Percentiles rank a stretch among this genome's conserved stretches.
Evolutionary conservation across 2,888 invertebrate species (phyloP).

Genomic region (Chaitophorus viminalis): DNA sequence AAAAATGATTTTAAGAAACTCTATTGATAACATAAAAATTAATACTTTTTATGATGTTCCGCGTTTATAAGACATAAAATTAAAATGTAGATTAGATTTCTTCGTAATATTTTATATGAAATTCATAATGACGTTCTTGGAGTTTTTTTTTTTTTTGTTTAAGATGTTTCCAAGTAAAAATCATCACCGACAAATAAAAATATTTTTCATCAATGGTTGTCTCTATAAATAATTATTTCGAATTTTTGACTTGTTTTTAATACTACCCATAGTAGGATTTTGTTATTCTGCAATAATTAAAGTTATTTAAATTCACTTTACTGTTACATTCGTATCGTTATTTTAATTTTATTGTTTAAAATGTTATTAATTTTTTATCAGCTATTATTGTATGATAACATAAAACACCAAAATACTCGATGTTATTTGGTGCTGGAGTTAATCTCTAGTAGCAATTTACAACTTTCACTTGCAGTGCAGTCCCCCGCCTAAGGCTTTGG

Average conservation of each 20-base stretch:
- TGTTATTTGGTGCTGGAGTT: not conserved
- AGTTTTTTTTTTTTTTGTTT: not conserved
- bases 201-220: not conserved
- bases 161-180: not conserved
- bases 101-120: not conserved
- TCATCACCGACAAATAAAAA: not conserved
- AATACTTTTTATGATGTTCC: not conserved
- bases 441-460: not conserved
- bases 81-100: not conserved
- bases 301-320: too few relatives aligned
- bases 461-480: not conserved
- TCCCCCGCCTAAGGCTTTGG: not conserved
- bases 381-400: too few relatives aligned
- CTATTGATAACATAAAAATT: not conserved
- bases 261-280: too few relatives aligned
- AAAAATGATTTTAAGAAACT: not conserved
- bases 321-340: too few relatives aligned
- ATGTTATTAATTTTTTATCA: too few relatives aligned
- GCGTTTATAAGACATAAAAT: not conserved
- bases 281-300: too few relatives aligned
- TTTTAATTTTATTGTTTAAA: too few relatives aligned
- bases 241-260: too few relatives aligned
- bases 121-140: not conserved
- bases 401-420: not conserved
- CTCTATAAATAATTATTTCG: not conserved